Conservation (phyloP, 2,113 vertebrate genomes). For the Scytalopus superciliaris region DNA sequence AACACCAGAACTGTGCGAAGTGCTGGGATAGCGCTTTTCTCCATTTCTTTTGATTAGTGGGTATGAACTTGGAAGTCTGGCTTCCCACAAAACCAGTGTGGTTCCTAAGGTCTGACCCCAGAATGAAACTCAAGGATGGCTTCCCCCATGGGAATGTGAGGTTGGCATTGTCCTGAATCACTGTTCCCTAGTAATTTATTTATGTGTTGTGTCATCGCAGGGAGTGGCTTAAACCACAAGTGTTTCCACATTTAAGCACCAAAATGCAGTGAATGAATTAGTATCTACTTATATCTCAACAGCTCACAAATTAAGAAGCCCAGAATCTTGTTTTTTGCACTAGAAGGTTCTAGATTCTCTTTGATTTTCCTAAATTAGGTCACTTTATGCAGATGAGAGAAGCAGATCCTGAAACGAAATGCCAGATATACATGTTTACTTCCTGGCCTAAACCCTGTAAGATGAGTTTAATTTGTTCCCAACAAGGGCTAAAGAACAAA, state of each 20-base stretch:
- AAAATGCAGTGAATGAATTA: neutral
- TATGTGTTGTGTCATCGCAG: neutral
- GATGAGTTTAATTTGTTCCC: neutral
- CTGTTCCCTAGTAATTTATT: neutral
- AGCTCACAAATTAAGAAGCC: neutral
- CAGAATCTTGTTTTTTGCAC: neutral
- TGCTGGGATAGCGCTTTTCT: neutral
- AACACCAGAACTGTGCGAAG: neutral
- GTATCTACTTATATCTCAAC: neutral
- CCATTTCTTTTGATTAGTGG: neutral
- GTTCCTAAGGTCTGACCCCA: neutral
- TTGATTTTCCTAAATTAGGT: neutral
- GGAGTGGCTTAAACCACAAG: neutral
- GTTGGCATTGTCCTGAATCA: neutral
- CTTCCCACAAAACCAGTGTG: neutral
- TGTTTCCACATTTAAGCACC: neutral
- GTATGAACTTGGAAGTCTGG: neutral
- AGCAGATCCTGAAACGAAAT: neutral
- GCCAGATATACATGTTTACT: neutral
- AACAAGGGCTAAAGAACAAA: neutral
- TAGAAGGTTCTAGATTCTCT: neutral
- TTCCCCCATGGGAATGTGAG: rapidly evolving
- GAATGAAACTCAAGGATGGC: neutral
- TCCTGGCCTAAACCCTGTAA: neutral
- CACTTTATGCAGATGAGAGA: neutral